phyloP scores from a whole-genome alignment of 1,140 invertebrate genomes.

The Leptoteleia sp. region DNA sequence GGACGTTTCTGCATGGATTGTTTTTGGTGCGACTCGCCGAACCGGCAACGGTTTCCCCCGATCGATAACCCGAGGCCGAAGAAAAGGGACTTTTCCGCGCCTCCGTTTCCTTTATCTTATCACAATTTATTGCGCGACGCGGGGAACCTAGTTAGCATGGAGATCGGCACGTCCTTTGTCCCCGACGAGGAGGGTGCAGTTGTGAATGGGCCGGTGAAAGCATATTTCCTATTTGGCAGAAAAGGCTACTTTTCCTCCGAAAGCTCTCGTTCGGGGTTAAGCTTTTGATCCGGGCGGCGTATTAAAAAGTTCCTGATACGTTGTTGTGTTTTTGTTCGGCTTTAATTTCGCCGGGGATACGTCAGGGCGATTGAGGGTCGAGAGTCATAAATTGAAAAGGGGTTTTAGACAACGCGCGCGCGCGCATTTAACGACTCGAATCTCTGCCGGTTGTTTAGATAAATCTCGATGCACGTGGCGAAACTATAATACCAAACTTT shows the following conservation, averaged over 20 bases:
- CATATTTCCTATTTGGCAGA: conserved; percentile 16
- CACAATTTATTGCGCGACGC: conserved; percentile 17
- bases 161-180: conserved; percentile 1
- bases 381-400: conserved; percentile 39
- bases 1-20: too few relatives aligned
- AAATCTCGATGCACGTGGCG: conserved; percentile 20
- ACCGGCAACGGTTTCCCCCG: neutral
- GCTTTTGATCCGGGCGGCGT: conserved; percentile 9
- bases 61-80: conserved; percentile 9
- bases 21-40: conserved; percentile 8
- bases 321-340: conserved; percentile 26
- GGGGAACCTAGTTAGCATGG: conserved; percentile 20
- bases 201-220: conserved; percentile 17
- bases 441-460: conserved; percentile 14
- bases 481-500: conserved; percentile 19
- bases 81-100: neutral
- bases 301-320: conserved; percentile 5
- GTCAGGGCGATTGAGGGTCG: conserved; percentile 25
- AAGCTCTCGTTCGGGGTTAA: conserved; percentile 9
- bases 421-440: conserved; percentile 16
- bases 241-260: conserved; percentile 8
- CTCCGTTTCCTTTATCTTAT: conserved; percentile 10
- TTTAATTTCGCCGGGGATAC: conserved; percentile 65
- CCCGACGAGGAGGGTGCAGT: neutral
- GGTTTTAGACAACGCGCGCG: conserved; percentile 23